phyloP scores from a whole-genome alignment of 2,113 vertebrate species.

The Amphilophus citrinellus region DNA sequence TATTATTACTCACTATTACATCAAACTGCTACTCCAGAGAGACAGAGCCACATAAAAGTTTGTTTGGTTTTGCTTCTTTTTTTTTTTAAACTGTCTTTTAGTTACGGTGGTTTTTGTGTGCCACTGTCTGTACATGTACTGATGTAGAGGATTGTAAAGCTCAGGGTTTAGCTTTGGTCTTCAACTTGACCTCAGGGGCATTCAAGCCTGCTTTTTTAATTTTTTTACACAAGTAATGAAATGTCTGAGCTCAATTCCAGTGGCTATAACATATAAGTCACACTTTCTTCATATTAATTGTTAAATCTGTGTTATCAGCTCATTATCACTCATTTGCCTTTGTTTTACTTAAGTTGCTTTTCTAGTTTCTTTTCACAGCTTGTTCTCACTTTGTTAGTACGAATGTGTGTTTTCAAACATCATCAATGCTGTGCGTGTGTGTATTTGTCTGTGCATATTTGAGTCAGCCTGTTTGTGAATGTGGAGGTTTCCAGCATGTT shows the following conservation, averaged over 20 bases:
- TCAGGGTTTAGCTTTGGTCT: not conserved
- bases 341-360: not conserved
- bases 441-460: not conserved
- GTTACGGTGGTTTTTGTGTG: not conserved
- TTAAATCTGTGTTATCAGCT: not conserved
- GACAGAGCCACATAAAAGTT: constrained; percentile 31
- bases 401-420: constrained; percentile 1
- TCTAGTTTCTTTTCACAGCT: not conserved
- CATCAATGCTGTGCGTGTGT: not conserved
- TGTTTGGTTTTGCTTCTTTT: constrained; percentile 28
- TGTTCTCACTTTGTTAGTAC: not conserved
- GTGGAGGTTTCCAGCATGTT: not conserved
- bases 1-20: constrained; percentile 73
- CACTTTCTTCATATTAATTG: not conserved
- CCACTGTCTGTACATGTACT: not conserved
- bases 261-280: not conserved
- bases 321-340: not conserved
- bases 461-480: not conserved
- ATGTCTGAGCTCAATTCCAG: not conserved
- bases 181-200: not conserved
- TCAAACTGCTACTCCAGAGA: constrained; percentile 60
- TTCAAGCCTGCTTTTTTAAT: not conserved
- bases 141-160: not conserved
- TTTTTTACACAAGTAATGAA: not conserved
- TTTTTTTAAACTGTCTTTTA: not conserved